phyloP scores from a whole-genome alignment of 92 coral and sea anemone genomes.

The Umimayanthus chanpuru region DNA sequence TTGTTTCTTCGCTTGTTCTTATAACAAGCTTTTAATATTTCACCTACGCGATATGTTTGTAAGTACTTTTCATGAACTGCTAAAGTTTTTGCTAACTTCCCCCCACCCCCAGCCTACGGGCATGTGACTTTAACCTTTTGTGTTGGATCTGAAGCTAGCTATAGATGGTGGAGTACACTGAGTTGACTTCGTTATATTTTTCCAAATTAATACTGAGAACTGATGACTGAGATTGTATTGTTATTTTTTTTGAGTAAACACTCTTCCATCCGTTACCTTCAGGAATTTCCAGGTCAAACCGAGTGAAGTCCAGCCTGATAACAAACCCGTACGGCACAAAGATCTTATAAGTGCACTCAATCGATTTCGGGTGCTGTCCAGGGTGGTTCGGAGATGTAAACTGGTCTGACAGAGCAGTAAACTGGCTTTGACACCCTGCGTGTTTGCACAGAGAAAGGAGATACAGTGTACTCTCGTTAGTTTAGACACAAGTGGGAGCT shows the following conservation, averaged over 20 bases:
- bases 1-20: too few relatives aligned
- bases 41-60: too few relatives aligned
- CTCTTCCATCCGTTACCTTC: conserved; percentile 58
- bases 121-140: too few relatives aligned
- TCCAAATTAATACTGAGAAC: too few relatives aligned
- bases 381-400: conserved; percentile 93
- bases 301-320: conserved; percentile 63
- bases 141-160: too few relatives aligned
- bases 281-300: conserved; percentile 79
- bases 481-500: too few relatives aligned
- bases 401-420: conserved; percentile 67
- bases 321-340: conserved; percentile 65
- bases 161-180: too few relatives aligned
- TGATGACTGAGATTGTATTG: neutral
- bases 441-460: neutral
- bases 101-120: too few relatives aligned
- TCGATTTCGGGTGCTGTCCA: conserved; percentile 68
- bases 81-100: too few relatives aligned
- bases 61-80: too few relatives aligned
- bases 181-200: too few relatives aligned
- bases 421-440: conserved; percentile 76
- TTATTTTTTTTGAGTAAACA: neutral
- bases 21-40: too few relatives aligned
- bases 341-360: conserved; percentile 73
- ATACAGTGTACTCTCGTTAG: neutral